Evolutionary conservation across 1,140 invertebrate species (phyloP), one percentile per base, ranked within the genome.

Genomic region (Drosophila pachea): DNA sequence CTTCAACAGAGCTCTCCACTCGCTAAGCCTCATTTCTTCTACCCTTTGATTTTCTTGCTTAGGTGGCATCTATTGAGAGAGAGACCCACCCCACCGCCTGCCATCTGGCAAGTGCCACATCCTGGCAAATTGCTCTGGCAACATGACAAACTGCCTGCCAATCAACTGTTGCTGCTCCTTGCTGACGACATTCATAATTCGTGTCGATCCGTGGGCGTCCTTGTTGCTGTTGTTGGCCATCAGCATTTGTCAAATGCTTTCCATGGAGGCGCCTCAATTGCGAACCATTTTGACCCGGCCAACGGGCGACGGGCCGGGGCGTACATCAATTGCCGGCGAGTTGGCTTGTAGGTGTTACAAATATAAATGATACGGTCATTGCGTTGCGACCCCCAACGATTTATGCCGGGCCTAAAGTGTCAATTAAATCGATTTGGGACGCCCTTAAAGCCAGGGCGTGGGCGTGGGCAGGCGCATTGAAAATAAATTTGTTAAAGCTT

Each of bases 361-460:
- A 64, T 69, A 76, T 72, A 84, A 82, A 84, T 82, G 78, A 84
- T 73, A 84, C 81, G 78, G 76, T 53, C 73, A 79, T 81, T 86
- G 81, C 33, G 68, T 60, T 43, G 14, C 48, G 40, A 60, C 16
- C 40, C 14, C 58, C 53, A 55, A 48, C 81, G 68, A 86, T 83
- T 83, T 84, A 70, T 83, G 73, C 11, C 47, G 64, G 53, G 61
- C 73, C 56, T 64, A 86, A 84, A 84, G 73, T 79, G 76, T 76
- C 81, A 59, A 70, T 70, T 59, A 70, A 66, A 70, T 70, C 55
- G 68, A 70, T 66, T 70, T 67, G 63, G 50, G 52, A 47, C 36
- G 35, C 22, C 49, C 62, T 56, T 61, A 33, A 71, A 67, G 40
- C 43, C 49, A 8, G 12, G 16, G 40, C n/a, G 16, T 38, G 12